Base-by-base conservation (phyloP, 2,113 vertebrate genomes). In the Chloebia gouldiae region DNA sequence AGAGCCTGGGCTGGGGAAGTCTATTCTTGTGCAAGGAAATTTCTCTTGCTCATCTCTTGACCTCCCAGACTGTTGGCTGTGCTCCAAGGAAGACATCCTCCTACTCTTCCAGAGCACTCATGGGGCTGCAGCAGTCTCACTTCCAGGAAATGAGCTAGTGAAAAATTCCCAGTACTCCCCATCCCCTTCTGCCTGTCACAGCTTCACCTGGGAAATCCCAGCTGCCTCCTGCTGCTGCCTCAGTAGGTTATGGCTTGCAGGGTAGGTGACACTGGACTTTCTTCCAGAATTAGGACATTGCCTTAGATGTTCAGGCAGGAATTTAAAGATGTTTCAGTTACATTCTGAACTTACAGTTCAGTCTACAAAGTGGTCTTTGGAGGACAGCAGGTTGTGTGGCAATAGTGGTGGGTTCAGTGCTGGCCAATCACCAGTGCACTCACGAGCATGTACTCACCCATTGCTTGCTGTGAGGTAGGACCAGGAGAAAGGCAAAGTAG, bases 141-240 rank as follows among this genome's bases (percentile, higher is more conserved):
- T 47, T 66, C 50, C 15, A 15, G 81, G 47, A 93, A 86, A 66
- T 11, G 40, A 81, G 56, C 42, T 61, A 61, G 31, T 70, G 70
- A 89, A 49, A 77, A 78, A 61, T 45, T 37, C 47, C 65, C 19
- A 22, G 51, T 24, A 35, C 33, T 81, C 25, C 81, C 51, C 3
- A 2, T 21, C 30, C 42, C 44, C 16, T 79, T 64, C 44, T 72
- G 63, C 71, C 63, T 0, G 1, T 31, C n/a, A n/a, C 28, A 59
- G 54, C 65, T 33, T 18, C 0, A 0, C 24, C 8, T 0, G 6
- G 68, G 81, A 70, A 75, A 69, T 40, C 8, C 37, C 7, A 2
- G 17, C 10, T n/a, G 20, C 47, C 45, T 80, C 37, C 64, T 59
- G 31, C 49, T 83, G 37, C 35, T 54, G 17, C 61, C 44, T 42